These are phyloP conservation scores for Tribolium castaneum DNA, from an alignment of 1,140 invertebrate genomes.

Conservation along the genomic window DNA sequence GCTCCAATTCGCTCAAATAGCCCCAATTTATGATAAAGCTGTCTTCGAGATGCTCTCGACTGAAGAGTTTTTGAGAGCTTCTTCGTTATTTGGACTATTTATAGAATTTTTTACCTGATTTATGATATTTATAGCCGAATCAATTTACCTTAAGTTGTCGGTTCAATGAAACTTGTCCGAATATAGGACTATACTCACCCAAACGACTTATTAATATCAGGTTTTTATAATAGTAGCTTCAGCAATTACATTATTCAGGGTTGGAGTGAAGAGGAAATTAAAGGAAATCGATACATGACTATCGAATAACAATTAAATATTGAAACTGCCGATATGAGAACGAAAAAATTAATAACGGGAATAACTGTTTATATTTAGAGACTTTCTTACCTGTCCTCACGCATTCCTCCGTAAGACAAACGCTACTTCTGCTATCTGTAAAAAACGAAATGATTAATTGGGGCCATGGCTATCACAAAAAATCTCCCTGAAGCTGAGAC, in stretches of 20 bases:
- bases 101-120: too few relatives aligned
- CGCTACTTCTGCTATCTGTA: constrained; percentile 65
- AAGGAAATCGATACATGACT: not conserved
- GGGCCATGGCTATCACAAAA: not conserved
- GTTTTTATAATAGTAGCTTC: not conserved
- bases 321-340: not conserved
- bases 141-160: too few relatives aligned
- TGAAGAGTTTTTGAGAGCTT: too few relatives aligned
- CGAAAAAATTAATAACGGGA: not conserved
- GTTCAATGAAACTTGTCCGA: too few relatives aligned
- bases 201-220: too few relatives aligned
- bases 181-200: too few relatives aligned
- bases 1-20: too few relatives aligned
- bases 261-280: not conserved
- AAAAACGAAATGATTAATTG: constrained; percentile 51
- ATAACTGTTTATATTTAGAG: not conserved
- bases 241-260: not conserved
- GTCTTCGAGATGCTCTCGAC: too few relatives aligned
- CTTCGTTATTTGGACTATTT: too few relatives aligned
- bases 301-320: not conserved
- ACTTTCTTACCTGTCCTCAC: constrained; percentile 73
- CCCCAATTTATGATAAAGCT: too few relatives aligned
- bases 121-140: too few relatives aligned
- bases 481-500: not conserved
- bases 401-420: constrained; percentile 79